phyloP scores from a whole-genome alignment of 2,888 invertebrate species.

The Baccha elongata region DNA sequence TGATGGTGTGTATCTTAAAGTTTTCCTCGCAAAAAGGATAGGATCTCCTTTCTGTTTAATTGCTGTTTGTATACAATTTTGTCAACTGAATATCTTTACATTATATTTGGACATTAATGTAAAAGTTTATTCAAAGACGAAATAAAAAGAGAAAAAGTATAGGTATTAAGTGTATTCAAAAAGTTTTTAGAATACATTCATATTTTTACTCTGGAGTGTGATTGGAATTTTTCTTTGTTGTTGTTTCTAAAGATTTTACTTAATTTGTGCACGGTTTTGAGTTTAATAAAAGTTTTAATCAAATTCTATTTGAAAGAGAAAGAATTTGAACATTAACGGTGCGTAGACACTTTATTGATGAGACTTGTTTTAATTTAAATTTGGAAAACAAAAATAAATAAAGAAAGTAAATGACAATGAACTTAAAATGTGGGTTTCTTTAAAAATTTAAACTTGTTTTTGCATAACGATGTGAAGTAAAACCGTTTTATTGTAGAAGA shows the following conservation, averaged over 20 bases:
- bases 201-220: conserved; percentile 50
- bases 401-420: background rate
- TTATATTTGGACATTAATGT: conserved; percentile 46
- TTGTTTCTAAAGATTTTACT: conserved; percentile 37
- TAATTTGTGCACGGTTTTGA: conserved; percentile 41
- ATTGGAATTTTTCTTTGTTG: conserved; percentile 36
- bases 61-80: conserved; percentile 53
- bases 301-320: conserved; percentile 39
- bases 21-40: background rate
- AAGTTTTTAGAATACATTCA: conserved; percentile 58
- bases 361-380: background rate
- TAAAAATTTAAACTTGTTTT: too few relatives aligned
- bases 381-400: background rate
- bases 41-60: conserved; percentile 45
- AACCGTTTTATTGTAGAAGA: too few relatives aligned
- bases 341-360: conserved; percentile 11
- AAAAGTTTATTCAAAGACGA: conserved; percentile 29
- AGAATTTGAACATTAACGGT: conserved; percentile 4
- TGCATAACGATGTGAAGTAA: too few relatives aligned
- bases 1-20: conserved; percentile 47
- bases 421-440: too few relatives aligned
- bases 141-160: background rate
- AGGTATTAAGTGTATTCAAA: conserved; percentile 12
- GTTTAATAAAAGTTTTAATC: conserved; percentile 67
- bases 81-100: conserved; percentile 57